Conservation (phyloP, 2,888 invertebrate genomes). For the Callinectes sapidus region DNA sequence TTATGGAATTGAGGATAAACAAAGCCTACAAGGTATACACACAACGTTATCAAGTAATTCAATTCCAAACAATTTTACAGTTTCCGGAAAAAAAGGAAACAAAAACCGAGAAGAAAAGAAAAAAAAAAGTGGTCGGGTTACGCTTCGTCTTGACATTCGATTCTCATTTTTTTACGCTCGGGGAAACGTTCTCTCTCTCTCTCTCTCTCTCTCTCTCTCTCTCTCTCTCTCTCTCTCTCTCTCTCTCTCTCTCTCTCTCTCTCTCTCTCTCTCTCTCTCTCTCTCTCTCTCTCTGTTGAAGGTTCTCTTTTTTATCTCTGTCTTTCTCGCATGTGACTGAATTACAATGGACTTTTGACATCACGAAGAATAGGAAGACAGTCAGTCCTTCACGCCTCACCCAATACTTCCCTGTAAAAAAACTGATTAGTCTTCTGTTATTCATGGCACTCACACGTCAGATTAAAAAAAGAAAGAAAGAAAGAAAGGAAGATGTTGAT, state of each 20-base stretch:
- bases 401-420: background rate
- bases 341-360: background rate
- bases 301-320: too few species aligned
- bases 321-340: background rate
- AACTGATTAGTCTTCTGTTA: background rate
- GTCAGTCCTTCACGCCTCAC: background rate
- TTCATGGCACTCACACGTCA: background rate
- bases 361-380: background rate
- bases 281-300: too few species aligned
- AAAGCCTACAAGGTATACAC: background rate
- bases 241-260: background rate
- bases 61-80: background rate
- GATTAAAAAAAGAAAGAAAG: background rate
- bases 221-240: background rate
- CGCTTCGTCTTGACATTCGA: constrained; percentile 4
- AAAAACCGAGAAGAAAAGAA: background rate
- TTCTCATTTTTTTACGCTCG: background rate
- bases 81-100: background rate
- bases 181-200: background rate
- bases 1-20: background rate
- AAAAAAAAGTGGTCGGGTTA: background rate
- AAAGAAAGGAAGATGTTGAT: background rate
- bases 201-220: background rate
- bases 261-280: too few species aligned
- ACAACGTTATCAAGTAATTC: background rate